Evolutionary conservation across 1,140 invertebrate genomes (phyloP), one percentile per base, ranked within the genome.

Genomic region (Drosophila willistoni): DNA sequence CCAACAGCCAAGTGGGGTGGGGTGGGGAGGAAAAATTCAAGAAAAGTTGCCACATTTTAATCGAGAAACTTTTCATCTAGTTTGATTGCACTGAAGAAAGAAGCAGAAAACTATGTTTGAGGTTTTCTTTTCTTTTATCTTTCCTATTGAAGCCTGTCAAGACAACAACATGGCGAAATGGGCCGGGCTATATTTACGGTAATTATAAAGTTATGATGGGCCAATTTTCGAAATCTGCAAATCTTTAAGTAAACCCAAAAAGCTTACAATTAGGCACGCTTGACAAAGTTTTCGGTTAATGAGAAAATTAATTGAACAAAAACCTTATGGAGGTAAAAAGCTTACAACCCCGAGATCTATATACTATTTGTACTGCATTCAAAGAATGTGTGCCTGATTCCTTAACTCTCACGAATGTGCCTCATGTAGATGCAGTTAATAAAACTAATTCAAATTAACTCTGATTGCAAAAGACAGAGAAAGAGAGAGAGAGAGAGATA

Each of bases 41-140:
- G 62, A 72, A 81, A 84, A 85, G 77, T 86, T 85, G 74, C 71
- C 56, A 66, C 82, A 75, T 85, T 85, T 85, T 85, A 85, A 85
- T 85, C 71, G 79, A 83, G 75, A 87, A 86, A 86, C 61, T 86
- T 86, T 86, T 76, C 44, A 59, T 71, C 68, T 59, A 73, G 66
- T 86, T 78, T 86, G 82, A 85, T 75, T 81, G 78, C 66, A 56
- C 42, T 17, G 44, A 22, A 51, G 9, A 51, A 7, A 51, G 44
- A 22, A 36, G 34, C 56, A 34, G 64, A 68, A 51, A 59, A 81
- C 77, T 80, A 57, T 54, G 69, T 41, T 55, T 76, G 73, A 70
- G 73, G 51, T 76, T 73, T 13, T 39, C 12, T 39, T 39, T 64
- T 51, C 59, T 60, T 60, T 59, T 69, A 69, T 76, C 66, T 76